A percentile compares a stretch with the other conserved stretches of the same genome.
Evolutionary conservation across 35 echinoderm and acorn worm species (phyloP).

Genomic region (Amphiura filiformis): DNA sequence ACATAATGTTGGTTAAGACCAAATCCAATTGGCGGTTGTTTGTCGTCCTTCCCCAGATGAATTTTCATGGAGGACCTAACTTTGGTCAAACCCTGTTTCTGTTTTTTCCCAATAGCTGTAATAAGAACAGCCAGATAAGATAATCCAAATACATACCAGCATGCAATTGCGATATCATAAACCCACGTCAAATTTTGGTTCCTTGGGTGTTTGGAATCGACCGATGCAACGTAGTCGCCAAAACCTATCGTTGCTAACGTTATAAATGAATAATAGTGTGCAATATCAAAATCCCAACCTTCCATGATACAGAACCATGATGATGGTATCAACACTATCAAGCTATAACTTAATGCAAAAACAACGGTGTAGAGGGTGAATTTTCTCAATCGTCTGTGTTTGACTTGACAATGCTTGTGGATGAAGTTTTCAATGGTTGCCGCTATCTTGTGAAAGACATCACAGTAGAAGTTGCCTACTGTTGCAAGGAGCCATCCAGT

Average conservation of each 20-base stretch:
- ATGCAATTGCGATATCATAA: slow-evolving; percentile 44
- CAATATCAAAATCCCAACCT: slow-evolving; percentile 57
- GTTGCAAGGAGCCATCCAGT: slow-evolving; percentile 78
- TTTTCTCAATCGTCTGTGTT: not conserved
- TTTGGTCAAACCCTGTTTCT: slow-evolving; percentile 20
- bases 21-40: not conserved
- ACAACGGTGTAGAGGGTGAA: not conserved
- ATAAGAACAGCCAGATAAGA: slow-evolving; percentile 54
- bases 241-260: slow-evolving; percentile 93
- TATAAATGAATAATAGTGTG: slow-evolving; percentile 84
- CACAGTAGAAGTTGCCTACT: slow-evolving; percentile 49
- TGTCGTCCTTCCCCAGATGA: not conserved
- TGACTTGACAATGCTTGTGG: not conserved
- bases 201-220: not conserved
- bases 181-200: slow-evolving; percentile 18
- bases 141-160: slow-evolving; percentile 42
- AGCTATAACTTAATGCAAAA: not conserved
- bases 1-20: not conserved
- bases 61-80: not conserved
- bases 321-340: slow-evolving; percentile 73
- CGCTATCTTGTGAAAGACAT: slow-evolving; percentile 37
- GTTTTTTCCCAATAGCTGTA: slow-evolving; percentile 25
- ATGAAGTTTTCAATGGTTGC: slow-evolving; percentile 43
- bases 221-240: slow-evolving; percentile 74
- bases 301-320: slow-evolving; percentile 64